A percentile compares a stretch with the other conserved stretches of the same genome.
Conservation (phyloP, 2,113 vertebrate species). For the Colius striatus region DNA sequence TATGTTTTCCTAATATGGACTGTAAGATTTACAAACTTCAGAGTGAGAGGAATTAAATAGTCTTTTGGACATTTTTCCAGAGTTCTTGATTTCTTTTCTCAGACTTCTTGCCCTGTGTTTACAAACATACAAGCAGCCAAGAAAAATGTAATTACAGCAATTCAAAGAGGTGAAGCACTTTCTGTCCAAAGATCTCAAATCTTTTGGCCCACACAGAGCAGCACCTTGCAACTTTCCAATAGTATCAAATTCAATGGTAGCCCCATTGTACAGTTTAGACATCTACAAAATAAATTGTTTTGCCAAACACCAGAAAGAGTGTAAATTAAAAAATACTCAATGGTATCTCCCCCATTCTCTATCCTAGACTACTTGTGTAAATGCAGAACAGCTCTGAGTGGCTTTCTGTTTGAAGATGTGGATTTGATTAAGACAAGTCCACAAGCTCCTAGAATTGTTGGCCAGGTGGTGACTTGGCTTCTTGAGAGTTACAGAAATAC, state of each 20-base stretch:
- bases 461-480: background rate
- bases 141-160: background rate
- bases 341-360: background rate
- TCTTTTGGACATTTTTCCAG: background rate
- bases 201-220: background rate
- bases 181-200: background rate
- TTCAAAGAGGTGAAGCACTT: background rate
- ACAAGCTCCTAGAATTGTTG: constrained; percentile 24
- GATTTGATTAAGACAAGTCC: constrained; percentile 15
- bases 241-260: background rate
- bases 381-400: background rate
- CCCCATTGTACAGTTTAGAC: background rate
- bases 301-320: constrained; percentile 13
- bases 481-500: background rate
- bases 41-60: background rate
- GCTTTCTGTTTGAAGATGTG: constrained; percentile 13
- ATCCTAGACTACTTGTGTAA: background rate
- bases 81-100: background rate
- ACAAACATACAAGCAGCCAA: background rate
- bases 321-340: constrained; percentile 2
- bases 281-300: constrained; percentile 1
- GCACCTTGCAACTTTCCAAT: background rate
- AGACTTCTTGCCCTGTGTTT: background rate
- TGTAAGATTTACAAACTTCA: background rate
- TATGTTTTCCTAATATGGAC: background rate